phyloP scores from a whole-genome alignment of 2,113 vertebrate genomes.

The Balaenoptera acutorostrata region DNA sequence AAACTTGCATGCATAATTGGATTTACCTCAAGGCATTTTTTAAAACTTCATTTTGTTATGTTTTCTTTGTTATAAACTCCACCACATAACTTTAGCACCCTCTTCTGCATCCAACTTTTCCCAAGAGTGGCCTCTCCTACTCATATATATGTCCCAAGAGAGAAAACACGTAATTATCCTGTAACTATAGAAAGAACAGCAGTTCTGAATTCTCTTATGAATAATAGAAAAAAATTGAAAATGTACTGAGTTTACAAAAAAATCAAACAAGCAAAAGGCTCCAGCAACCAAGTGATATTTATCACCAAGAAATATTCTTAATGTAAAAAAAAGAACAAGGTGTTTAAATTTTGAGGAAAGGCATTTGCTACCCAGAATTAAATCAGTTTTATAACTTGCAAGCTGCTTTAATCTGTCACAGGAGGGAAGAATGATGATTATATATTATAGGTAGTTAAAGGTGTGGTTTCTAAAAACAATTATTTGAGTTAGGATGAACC shows the following conservation, averaged over 20 bases:
- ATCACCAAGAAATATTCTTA: slow-evolving; percentile 21
- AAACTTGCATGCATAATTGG: background rate
- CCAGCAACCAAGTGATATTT: background rate
- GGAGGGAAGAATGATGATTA: slow-evolving; percentile 20
- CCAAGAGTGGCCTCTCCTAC: background rate
- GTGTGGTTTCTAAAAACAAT: slow-evolving; percentile 33
- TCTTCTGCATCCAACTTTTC: slow-evolving; percentile 17
- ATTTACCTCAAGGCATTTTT: background rate
- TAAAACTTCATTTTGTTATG: background rate
- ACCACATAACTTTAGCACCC: background rate
- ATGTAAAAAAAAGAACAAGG: slow-evolving; percentile 20
- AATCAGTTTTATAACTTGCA: slow-evolving; percentile 61
- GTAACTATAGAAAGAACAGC: background rate
- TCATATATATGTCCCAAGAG: background rate
- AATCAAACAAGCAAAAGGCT: background rate
- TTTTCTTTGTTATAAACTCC: background rate
- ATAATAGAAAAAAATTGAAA: slow-evolving; percentile 31
- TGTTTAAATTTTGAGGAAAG: slow-evolving; percentile 56
- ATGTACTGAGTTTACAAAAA: slow-evolving; percentile 20
- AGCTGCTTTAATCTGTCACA: slow-evolving; percentile 51
- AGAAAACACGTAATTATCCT: background rate
- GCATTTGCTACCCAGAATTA: slow-evolving; percentile 52
- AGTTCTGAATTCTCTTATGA: background rate
- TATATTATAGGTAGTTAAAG: slow-evolving; percentile 43
- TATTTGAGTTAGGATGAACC: slow-evolving; percentile 30